These are phyloP conservation scores for Eretmodus cyanostictus DNA, from an alignment of 2,113 vertebrate species.

Conservation along the genomic window DNA sequence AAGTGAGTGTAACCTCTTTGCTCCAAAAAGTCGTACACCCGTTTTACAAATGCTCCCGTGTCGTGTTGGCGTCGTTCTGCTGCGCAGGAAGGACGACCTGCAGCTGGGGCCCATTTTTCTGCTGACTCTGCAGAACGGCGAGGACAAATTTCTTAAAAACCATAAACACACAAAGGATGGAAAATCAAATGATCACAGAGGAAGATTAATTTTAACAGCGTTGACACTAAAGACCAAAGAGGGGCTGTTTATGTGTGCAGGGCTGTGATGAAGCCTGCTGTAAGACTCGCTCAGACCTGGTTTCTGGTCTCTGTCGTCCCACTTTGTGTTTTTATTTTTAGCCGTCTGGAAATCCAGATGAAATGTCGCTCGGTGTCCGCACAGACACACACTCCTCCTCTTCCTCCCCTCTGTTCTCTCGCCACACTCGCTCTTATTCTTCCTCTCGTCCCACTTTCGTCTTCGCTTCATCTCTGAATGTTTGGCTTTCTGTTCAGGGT, in stretches of 20 bases:
- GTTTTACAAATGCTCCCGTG: not conserved
- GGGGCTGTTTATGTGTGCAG: not conserved
- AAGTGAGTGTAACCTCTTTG: not conserved
- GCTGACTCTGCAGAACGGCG: not conserved
- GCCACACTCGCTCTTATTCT: not conserved
- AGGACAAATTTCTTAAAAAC: not conserved
- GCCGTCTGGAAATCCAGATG: not conserved
- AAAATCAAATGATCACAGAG: not conserved
- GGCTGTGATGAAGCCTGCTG: not conserved
- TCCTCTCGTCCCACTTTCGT: not conserved
- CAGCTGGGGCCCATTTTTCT: not conserved
- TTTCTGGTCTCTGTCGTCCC: constrained; percentile 22
- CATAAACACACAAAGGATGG: not conserved
- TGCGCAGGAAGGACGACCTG: not conserved
- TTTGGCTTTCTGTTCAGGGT: not conserved
- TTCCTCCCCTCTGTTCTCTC: not conserved
- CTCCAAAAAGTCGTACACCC: fast-evolving
- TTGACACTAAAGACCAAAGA: not conserved
- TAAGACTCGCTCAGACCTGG: not conserved
- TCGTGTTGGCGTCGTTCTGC: not conserved
- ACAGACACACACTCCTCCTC: not conserved
- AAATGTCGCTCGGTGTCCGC: not conserved
- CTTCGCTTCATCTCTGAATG: not conserved
- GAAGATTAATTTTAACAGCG: not conserved
- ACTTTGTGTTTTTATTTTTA: constrained; percentile 34